Base-by-base conservation (phyloP, 2,797 vertebrate species). In the Vireo griseus region DNA sequence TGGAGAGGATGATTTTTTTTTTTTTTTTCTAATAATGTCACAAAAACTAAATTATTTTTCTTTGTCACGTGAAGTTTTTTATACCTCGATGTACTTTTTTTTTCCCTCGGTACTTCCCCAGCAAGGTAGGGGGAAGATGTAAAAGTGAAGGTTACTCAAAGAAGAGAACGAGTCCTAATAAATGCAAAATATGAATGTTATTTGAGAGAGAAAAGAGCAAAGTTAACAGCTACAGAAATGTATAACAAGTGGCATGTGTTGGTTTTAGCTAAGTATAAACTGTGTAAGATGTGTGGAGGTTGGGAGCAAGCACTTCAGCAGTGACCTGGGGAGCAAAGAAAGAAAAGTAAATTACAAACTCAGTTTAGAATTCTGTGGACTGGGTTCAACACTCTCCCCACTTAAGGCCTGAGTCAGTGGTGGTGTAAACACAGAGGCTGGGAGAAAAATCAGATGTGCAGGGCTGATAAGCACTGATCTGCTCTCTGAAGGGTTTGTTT, bases 51-150 rank as follows among this genome's bases (percentile, higher is more conserved):
- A 8, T 76, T 10, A 14, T 37, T 62, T 75, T 74, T 39, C 21
- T 62, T 68, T 35, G 18, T 42, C 15, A 2, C 10, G 1, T 31
- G 5, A 50, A 45, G 18, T 52, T 51, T 45, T 54, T 35, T 74
- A 28, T 42, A 66, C 13, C 17, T 76, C 7, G 4, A 0, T 13
- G 1, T 40, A 28, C 16, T 10, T 37, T n/a, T 54, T 37, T 18
- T 26, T 35, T 10, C 28, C 13, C 28, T 50, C 3, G 2, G 20
- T 61, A 15, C 6, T 81, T 73, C 17, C 33, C 19, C 28, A 61
- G 21, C 28, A 50, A 35, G 3, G 16, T 10, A 52, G 82, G 18
- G 18, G 31, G 19, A 59, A 66, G 29, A 21, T 40, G 16, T 12
- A 62, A 52, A 84, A 31, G 16, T 79, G 28, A 6, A 21, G 59